Evolutionary conservation across 2,113 vertebrate species (phyloP).

Genomic region (Ptilorrhoa leucosticta): DNA sequence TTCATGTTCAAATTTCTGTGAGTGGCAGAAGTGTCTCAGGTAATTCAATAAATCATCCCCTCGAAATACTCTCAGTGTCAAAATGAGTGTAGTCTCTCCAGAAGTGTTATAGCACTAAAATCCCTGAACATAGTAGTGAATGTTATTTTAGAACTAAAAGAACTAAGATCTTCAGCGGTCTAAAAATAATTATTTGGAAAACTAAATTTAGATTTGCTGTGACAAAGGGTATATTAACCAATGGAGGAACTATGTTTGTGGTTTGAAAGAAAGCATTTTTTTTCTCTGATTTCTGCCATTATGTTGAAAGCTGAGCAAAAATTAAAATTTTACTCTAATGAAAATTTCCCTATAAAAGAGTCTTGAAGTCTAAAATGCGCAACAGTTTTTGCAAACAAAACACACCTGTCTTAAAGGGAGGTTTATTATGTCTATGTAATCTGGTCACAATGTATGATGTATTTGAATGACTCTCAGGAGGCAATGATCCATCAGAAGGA

Average conservation of each 20-base stretch:
- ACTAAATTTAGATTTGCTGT: neutral
- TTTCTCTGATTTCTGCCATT: neutral
- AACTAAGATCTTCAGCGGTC: neutral
- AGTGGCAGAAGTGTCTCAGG: neutral
- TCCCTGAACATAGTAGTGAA: neutral
- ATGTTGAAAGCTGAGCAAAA: neutral
- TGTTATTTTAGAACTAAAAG: neutral
- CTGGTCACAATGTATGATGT: neutral
- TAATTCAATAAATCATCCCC: neutral
- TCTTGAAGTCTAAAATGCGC: neutral
- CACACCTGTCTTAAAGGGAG: neutral
- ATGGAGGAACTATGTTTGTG: neutral
- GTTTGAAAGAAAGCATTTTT: neutral
- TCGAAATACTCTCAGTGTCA: neutral
- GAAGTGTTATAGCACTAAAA: neutral
- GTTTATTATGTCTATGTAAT: neutral
- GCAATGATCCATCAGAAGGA: neutral
- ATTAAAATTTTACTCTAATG: neutral
- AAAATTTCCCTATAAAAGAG: neutral
- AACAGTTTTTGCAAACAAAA: neutral
- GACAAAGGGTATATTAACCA: neutral
- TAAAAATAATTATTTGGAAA: neutral
- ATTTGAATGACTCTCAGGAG: neutral
- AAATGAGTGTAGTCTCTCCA: neutral
- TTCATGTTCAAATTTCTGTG: neutral